phyloP scores from a whole-genome alignment of 2,797 vertebrate genomes.

The Argyrosomus regius region DNA sequence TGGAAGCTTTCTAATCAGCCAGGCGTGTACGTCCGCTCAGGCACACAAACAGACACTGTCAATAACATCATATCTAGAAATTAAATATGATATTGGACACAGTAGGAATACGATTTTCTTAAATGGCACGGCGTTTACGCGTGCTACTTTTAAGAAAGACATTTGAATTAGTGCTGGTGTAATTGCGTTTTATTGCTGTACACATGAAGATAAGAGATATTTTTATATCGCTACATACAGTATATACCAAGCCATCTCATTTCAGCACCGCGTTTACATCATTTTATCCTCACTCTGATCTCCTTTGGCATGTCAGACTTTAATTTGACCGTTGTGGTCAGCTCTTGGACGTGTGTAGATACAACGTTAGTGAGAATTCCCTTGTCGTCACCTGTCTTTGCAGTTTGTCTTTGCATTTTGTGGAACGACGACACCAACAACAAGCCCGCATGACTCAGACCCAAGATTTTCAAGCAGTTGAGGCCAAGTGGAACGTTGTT shows the following conservation, averaged over 20 bases:
- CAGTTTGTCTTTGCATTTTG: slow-evolving; percentile 57
- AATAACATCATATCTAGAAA: slow-evolving; percentile 12
- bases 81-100: slow-evolving; percentile 23
- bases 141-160: neutral
- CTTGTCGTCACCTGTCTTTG: slow-evolving; percentile 54
- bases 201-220: neutral
- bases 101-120: neutral
- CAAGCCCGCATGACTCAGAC: slow-evolving; percentile 65
- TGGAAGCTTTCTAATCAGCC: slow-evolving; percentile 41
- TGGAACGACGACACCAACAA: slow-evolving; percentile 51
- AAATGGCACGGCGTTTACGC: neutral
- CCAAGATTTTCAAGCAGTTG: slow-evolving; percentile 60
- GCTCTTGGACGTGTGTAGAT: slow-evolving; percentile 8
- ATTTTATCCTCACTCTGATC: slow-evolving; percentile 25
- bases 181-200: neutral
- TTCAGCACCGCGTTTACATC: slow-evolving; percentile 18
- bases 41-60: slow-evolving; percentile 5
- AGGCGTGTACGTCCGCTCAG: neutral
- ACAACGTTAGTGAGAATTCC: slow-evolving; percentile 47
- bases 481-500: slow-evolving; percentile 79
- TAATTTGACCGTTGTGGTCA: neutral
- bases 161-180: neutral
- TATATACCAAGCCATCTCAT: neutral
- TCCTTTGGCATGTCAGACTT: slow-evolving; percentile 13
- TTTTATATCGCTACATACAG: neutral